Percentiles rank a stretch among this genome's conserved stretches.
These are phyloP conservation scores for Bradysia coprophila DNA, from an alignment of 1,140 invertebrate species.

Conservation along the genomic window DNA sequence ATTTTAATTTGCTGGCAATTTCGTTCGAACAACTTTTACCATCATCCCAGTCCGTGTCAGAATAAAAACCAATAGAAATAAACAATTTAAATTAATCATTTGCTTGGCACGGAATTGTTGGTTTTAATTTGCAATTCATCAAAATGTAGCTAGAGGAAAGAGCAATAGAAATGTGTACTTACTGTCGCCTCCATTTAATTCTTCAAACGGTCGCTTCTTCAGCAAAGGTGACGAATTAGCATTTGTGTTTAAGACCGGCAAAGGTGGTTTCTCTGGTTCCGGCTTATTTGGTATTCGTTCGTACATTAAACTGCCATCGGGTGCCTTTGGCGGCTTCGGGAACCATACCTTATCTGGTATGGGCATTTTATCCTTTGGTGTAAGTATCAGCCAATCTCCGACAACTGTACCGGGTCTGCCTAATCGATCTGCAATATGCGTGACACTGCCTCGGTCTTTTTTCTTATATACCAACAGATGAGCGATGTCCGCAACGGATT, in stretches of 20 bases:
- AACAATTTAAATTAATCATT: slow-evolving; percentile 15
- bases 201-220: slow-evolving; percentile 64
- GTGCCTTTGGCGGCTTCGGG: slow-evolving; percentile 70
- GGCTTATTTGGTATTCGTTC: slow-evolving; percentile 62
- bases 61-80: slow-evolving; percentile 35
- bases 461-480: slow-evolving; percentile 30
- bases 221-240: slow-evolving; percentile 19
- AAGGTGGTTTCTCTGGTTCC: slow-evolving; percentile 38
- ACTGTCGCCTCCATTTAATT: slow-evolving; percentile 80
- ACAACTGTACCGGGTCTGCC: slow-evolving; percentile 42
- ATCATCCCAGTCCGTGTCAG: slow-evolving; percentile 40
- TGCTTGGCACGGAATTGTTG: no score
- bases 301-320: slow-evolving; percentile 69
- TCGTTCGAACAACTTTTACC: slow-evolving; percentile 28
- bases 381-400: slow-evolving; percentile 64
- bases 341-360: slow-evolving; percentile 62
- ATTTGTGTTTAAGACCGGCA: no score
- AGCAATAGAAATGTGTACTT: no score
- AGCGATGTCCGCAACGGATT: slow-evolving; percentile 37
- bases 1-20: no score
- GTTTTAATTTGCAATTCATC: no score
- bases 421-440: slow-evolving; percentile 56
- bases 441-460: slow-evolving; percentile 46
- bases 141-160: no score
- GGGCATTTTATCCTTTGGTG: slow-evolving; percentile 58